Evolutionary conservation across 2,113 vertebrate genomes (phyloP).

Genomic region (Anas platyrhynchos): DNA sequence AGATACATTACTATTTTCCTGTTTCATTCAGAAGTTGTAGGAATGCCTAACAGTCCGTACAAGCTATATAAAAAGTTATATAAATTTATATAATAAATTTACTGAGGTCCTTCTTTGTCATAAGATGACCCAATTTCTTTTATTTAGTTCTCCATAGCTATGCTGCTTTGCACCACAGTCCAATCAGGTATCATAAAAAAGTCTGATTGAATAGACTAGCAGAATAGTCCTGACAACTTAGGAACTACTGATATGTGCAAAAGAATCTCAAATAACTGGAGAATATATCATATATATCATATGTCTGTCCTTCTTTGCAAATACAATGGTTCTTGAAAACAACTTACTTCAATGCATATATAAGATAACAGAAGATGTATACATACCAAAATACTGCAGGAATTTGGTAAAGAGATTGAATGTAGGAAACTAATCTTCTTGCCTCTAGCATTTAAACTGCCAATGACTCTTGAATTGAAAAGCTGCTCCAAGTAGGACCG

Average conservation of each 20-base stretch:
- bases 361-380: not conserved
- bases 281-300: not conserved
- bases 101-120: not conserved
- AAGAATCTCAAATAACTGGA: not conserved
- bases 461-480: conserved; percentile 84
- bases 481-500: conserved; percentile 95
- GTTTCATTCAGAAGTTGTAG: not conserved
- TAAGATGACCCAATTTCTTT: not conserved
- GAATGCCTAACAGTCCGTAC: not conserved
- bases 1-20: not conserved
- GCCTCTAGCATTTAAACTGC: conserved; percentile 73
- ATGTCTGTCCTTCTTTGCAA: not conserved
- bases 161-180: not conserved
- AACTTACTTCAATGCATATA: not conserved
- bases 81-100: no score
- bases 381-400: conserved; percentile 91
- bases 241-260: not conserved
- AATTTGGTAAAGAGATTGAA: conserved; percentile 86
- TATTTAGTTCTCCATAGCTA: not conserved
- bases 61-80: no score
- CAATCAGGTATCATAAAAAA: not conserved
- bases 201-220: not conserved
- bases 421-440: conserved; percentile 82
- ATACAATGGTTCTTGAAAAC: not conserved
- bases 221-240: not conserved